Percentiles rank a stretch among this genome's conserved stretches.
Conservation (phyloP, 2,113 vertebrate genomes). For the Gorsachius goisagi region DNA sequence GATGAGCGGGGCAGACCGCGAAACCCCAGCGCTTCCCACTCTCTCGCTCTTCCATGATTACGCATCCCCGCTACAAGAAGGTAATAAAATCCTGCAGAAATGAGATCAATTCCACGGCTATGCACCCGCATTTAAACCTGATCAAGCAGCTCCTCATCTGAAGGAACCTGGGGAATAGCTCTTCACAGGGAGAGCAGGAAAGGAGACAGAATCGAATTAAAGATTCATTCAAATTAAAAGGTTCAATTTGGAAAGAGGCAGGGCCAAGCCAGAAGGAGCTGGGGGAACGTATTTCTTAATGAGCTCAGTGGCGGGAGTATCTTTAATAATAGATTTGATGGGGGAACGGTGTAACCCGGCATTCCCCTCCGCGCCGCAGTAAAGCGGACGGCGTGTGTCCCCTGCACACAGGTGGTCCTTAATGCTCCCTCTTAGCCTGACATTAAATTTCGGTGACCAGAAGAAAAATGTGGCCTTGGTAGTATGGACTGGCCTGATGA, state of each 20-base stretch:
- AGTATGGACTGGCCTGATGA: neutral
- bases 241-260: slow-evolving; percentile 51
- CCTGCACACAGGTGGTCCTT: neutral
- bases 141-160: slow-evolving; percentile 41
- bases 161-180: slow-evolving; percentile 57
- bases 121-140: slow-evolving; percentile 37
- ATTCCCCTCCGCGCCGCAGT: neutral
- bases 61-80: neutral
- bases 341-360: neutral
- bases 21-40: neutral
- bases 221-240: slow-evolving; percentile 76
- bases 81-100: slow-evolving; percentile 58
- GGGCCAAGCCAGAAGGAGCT: slow-evolving; percentile 39
- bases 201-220: slow-evolving; percentile 59
- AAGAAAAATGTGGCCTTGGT: neutral
- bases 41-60: neutral
- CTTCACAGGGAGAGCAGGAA: neutral
- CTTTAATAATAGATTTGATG: slow-evolving; percentile 52
- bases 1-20: neutral
- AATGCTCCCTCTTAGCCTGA: neutral
- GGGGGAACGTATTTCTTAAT: slow-evolving; percentile 43
- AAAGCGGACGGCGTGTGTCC: neutral
- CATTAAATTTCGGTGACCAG: neutral
- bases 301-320: slow-evolving; percentile 21
- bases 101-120: slow-evolving; percentile 58